A percentile compares a stretch with the other conserved stretches of the same genome.
phyloP scores from a whole-genome alignment of 2,113 vertebrate species.

The Pyxicephalus adspersus region DNA sequence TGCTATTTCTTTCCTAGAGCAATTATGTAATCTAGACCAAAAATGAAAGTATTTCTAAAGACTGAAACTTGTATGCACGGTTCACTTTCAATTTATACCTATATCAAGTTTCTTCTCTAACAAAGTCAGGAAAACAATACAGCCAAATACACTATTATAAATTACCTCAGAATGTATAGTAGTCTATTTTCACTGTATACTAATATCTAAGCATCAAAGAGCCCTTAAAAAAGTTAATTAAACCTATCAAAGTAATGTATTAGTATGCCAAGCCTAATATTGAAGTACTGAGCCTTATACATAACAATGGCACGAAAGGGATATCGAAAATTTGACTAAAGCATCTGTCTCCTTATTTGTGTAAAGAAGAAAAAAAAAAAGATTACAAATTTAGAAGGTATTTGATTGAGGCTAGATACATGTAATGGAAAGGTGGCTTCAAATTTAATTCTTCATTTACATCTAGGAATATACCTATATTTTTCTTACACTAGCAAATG shows the following conservation, averaged over 20 bases:
- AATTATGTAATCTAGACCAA: slow-evolving; percentile 42
- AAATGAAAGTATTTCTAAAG: slow-evolving; percentile 41
- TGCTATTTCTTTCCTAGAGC: slow-evolving; percentile 22
- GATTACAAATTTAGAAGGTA: too few species aligned
- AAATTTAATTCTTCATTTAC: too few species aligned
- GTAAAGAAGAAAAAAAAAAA: too few species aligned
- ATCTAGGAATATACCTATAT: too few species aligned
- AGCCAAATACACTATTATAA: slow-evolving; percentile 20
- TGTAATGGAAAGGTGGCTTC: too few species aligned
- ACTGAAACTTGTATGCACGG: slow-evolving; percentile 11
- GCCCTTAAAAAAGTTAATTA: background rate
- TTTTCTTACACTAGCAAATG: too few species aligned
- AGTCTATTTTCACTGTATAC: background rate
- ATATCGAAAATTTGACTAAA: too few species aligned
- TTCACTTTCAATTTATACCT: background rate
- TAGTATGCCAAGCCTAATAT: background rate
- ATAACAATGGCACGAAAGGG: too few species aligned
- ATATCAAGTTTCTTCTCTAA: slow-evolving; percentile 30
- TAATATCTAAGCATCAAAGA: background rate
- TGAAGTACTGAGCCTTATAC: too few species aligned
- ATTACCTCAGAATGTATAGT: background rate
- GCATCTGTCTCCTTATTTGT: too few species aligned
- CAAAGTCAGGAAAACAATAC: slow-evolving; percentile 30
- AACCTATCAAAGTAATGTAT: background rate
- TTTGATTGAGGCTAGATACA: too few species aligned